phyloP scores from a whole-genome alignment of 2,113 vertebrate genomes.

The Cygnus buccinator region DNA sequence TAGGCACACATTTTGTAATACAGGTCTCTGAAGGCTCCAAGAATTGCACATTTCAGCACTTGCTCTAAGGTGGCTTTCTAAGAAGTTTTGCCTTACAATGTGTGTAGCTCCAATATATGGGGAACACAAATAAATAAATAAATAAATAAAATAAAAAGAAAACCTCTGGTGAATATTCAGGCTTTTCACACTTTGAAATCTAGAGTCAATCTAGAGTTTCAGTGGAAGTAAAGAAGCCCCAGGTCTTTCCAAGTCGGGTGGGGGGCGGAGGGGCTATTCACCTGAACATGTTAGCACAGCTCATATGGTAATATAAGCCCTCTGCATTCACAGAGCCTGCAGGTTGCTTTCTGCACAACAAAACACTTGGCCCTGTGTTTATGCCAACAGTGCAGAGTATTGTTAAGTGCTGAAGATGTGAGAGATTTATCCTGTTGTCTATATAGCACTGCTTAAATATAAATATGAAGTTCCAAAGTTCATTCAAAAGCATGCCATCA shows the following conservation, averaged over 20 bases:
- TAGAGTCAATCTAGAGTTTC: not conserved
- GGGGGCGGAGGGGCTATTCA: not conserved
- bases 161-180: not conserved
- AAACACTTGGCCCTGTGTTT: not conserved
- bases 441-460: not conserved
- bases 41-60: not conserved
- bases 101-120: not conserved
- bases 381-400: not conserved
- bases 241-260: not conserved
- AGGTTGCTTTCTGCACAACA: not conserved
- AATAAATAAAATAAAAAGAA: accelerated
- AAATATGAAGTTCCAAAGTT: not conserved
- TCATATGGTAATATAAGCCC: not conserved
- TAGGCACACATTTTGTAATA: not conserved
- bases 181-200: not conserved
- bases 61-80: constrained; percentile 9
- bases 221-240: not conserved
- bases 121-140: not conserved
- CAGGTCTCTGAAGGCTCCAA: not conserved
- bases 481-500: constrained; percentile 24
- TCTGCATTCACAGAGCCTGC: not conserved
- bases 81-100: not conserved
- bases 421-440: not conserved
- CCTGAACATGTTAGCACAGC: not conserved
- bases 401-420: not conserved